Base-by-base conservation (phyloP, 2,888 invertebrate species). In the Dexiosoma caninum region DNA sequence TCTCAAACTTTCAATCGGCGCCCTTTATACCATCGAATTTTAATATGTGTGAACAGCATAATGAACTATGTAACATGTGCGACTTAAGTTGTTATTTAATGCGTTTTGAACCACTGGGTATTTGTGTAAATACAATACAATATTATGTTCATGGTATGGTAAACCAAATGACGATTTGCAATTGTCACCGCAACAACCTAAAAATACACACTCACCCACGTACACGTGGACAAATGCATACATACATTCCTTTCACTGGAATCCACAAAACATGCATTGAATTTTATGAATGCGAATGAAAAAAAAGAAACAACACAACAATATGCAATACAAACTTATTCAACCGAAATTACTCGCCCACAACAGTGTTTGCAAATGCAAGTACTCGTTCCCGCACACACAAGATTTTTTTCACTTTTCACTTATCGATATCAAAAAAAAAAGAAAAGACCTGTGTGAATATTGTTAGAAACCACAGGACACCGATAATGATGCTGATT, bases 81-180 rank as follows among this genome's bases (percentile, higher is more conserved):
- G 1, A 10, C 46, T 10, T 19, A 46, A 21, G 21, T 46, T 21
- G 49, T 8, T 8, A 51, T n/a, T 21, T 7, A n/a, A 2, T n/a
- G 16, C 37, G 14, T 37, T 37, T 12, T 2, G 16, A 27, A 37
- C 23, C 35, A 8, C 37, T 46, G 49, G 8, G 16, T 16, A 4
- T 27, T 8, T 12, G 32, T 40, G 19, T 30, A 30, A 46, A 49
- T 57, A 30, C 14, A 46, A 49, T 57, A 30, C 14, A 19, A 30
- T 30, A 46, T 23, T 49, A 59, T 51, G 32, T 32, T 40, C 37
- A 23, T 44, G 55, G 59, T 23, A 59, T 66, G 40, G 32, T 40
- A 70, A 75, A 64, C 69, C 79, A 75, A 79, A 70, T 70, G 79
- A 75, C 70, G 79, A 75, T 79, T 79, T 79, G 51, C 59, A 75